Evolutionary conservation across 2,888 invertebrate species (phyloP).

Genomic region (Linyphia triangularis): DNA sequence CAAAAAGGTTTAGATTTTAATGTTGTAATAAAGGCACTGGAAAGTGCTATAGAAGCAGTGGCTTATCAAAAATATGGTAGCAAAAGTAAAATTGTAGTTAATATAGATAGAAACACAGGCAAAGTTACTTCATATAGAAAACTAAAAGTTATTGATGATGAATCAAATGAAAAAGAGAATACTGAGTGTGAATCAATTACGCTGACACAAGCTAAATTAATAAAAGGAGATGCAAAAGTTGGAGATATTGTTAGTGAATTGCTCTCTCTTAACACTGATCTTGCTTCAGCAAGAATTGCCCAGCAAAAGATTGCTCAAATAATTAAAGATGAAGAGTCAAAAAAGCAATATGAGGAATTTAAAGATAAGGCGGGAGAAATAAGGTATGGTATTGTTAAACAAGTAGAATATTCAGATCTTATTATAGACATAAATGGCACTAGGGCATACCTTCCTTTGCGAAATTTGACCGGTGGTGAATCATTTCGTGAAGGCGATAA

Average conservation of each 20-base stretch:
- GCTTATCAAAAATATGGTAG: background rate
- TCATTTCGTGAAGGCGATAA: constrained; percentile 1
- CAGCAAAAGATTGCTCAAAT: too few relatives aligned
- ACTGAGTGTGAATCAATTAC: background rate
- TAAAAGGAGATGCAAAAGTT: background rate
- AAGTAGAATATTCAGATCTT: constrained; percentile 3
- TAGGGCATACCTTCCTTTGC: background rate
- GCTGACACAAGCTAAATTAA: background rate
- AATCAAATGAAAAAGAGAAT: background rate
- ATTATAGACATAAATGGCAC: constrained; percentile 3
- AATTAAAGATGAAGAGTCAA: background rate
- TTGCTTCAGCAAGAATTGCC: too few relatives aligned
- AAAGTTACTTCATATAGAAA: background rate
- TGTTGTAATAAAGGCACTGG: background rate
- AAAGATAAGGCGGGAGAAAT: background rate
- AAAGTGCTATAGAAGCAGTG: constrained; percentile 3
- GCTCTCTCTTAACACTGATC: background rate
- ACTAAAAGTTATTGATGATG: background rate
- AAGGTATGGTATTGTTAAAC: constrained; percentile 3
- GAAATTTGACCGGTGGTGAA: constrained; percentile 7
- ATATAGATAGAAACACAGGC: background rate
- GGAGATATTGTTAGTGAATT: constrained; percentile 3
- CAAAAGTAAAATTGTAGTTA: background rate
- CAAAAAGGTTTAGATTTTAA: background rate
- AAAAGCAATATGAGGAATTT: background rate